Evolutionary conservation across 2,113 vertebrate genomes (phyloP).

Genomic region (Callaeas wilsoni): DNA sequence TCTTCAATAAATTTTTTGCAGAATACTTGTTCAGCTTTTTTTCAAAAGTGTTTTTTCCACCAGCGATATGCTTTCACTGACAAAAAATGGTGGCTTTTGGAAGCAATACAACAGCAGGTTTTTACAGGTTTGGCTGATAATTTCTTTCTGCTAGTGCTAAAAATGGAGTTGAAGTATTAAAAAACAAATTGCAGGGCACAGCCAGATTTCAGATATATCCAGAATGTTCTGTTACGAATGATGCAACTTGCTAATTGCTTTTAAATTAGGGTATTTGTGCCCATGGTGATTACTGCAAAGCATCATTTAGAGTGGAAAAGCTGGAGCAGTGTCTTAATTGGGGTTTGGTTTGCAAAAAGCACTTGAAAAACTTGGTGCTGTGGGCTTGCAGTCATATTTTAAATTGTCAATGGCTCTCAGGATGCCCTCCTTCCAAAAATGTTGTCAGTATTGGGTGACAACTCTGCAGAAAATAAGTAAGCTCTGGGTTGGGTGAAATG

Average conservation of each 20-base stretch:
- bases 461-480: background rate
- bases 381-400: background rate
- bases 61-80: background rate
- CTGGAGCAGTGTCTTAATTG: background rate
- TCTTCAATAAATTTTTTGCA: background rate
- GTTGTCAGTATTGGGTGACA: background rate
- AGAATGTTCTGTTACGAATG: constrained; percentile 21
- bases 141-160: background rate
- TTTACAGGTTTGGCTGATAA: background rate
- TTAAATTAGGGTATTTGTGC: constrained; percentile 22
- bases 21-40: background rate
- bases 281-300: background rate
- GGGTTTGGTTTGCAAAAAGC: background rate
- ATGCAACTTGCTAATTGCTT: constrained; percentile 7
- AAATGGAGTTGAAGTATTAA: background rate
- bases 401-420: background rate
- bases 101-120: background rate
- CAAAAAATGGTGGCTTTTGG: background rate
- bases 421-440: background rate
- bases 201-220: background rate
- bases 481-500: background rate
- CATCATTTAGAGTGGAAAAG: background rate
- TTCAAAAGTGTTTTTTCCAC: background rate
- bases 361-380: background rate
- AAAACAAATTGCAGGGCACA: background rate